A percentile compares a stretch with the other conserved stretches of the same genome.
phyloP scores from a whole-genome alignment of 2,797 vertebrate genomes.

The Merluccius polli region DNA sequence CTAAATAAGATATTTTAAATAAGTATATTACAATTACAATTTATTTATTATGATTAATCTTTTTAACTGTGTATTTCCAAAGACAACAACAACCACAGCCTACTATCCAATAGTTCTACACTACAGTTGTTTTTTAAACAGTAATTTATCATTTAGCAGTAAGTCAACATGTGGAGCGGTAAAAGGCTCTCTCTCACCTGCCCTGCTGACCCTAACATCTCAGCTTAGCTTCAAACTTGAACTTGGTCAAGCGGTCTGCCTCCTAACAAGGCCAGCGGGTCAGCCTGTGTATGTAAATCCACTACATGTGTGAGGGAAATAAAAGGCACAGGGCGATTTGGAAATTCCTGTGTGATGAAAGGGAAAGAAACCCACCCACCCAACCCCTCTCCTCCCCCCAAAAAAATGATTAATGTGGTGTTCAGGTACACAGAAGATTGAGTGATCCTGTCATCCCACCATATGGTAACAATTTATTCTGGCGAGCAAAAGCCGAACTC shows the following conservation, averaged over 20 bases:
- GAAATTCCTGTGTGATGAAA: slow-evolving; percentile 80
- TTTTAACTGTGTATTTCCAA: not conserved
- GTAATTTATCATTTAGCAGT: not conserved
- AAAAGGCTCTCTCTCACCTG: slow-evolving; percentile 64
- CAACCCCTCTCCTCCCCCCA: slow-evolving; percentile 42
- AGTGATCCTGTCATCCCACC: slow-evolving; percentile 80
- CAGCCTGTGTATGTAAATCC: slow-evolving; percentile 71
- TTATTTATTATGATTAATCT: not conserved
- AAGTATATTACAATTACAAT: not conserved
- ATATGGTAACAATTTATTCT: slow-evolving; percentile 83
- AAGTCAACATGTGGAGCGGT: slow-evolving; percentile 57
- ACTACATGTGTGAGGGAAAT: slow-evolving; percentile 66
- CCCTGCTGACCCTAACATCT: slow-evolving; percentile 67
- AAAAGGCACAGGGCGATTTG: slow-evolving; percentile 70
- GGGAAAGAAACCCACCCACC: slow-evolving; percentile 60
- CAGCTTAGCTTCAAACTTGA: slow-evolving; percentile 63
- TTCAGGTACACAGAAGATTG: slow-evolving; percentile 81
- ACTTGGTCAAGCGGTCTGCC: slow-evolving; percentile 64
- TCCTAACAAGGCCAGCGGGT: slow-evolving; percentile 59
- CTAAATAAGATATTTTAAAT: not conserved
- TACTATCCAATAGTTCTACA: not conserved
- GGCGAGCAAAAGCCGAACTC: slow-evolving; percentile 73
- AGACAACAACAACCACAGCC: not conserved
- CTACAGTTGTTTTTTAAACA: not conserved
- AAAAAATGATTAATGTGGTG: slow-evolving; percentile 82